These are phyloP conservation scores for Acanthacorydalis orientalis DNA, from an alignment of 2,888 invertebrate species.

Conservation along the genomic window DNA sequence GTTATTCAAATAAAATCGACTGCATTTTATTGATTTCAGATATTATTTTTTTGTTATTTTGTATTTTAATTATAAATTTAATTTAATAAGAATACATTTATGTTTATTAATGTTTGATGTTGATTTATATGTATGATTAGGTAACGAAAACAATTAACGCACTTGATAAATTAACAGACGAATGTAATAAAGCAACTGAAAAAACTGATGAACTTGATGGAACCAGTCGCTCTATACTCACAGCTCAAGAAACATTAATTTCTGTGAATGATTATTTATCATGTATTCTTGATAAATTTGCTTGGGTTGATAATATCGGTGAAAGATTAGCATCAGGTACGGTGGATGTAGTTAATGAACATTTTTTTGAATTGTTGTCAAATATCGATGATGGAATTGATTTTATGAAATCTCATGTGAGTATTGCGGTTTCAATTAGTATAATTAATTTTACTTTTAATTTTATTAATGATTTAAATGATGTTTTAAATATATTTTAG, in stretches of 20 bases:
- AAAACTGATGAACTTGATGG: not conserved
- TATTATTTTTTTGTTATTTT: too few relatives aligned
- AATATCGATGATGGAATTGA: constrained; percentile 75
- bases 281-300: constrained; percentile 17
- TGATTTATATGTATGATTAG: too few relatives aligned
- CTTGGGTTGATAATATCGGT: constrained; percentile 32
- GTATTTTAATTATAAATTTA: too few relatives aligned
- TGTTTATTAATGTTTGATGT: too few relatives aligned
- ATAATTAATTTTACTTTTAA: too few relatives aligned
- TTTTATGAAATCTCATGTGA: constrained; percentile 68
- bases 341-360: constrained; percentile 65
- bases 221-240: not conserved
- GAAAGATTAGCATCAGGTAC: constrained; percentile 66
- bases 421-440: too few relatives aligned
- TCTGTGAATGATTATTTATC: not conserved
- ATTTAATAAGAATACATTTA: too few relatives aligned
- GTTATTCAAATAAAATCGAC: too few relatives aligned
- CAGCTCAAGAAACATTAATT: not conserved
- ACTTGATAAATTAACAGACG: too few relatives aligned
- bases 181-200: not conserved
- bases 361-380: constrained; percentile 64
- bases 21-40: too few relatives aligned
- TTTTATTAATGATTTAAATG: constrained; percentile 4
- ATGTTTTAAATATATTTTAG: constrained; percentile 36
- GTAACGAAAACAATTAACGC: too few relatives aligned